Conservation (phyloP, 2,888 invertebrate genomes). For the Geophilus truncorum region DNA sequence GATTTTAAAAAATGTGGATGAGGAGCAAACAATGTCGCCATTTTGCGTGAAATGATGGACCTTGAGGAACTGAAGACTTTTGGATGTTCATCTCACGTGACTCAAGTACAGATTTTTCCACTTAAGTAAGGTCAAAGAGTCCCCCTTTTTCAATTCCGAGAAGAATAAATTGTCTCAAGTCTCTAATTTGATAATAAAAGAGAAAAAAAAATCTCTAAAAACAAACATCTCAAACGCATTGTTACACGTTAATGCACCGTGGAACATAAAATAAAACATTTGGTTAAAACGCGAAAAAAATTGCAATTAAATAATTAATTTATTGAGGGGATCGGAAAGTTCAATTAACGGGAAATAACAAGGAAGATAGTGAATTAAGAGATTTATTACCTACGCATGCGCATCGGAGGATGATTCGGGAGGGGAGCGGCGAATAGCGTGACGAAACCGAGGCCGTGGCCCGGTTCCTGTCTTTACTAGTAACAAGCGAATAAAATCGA, state of each 20-base stretch:
- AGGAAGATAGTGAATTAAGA: not conserved
- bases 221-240: not conserved
- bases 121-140: constrained; percentile 24
- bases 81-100: constrained; percentile 17
- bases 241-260: too few relatives aligned
- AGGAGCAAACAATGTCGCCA: constrained; percentile 1
- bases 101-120: constrained; percentile 18
- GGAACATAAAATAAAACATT: too few relatives aligned
- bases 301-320: constrained; percentile 18
- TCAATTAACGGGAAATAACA: constrained; percentile 25
- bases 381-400: constrained; percentile 11
- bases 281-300: too few relatives aligned
- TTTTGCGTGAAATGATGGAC: constrained; percentile 24
- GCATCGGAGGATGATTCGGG: not conserved
- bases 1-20: constrained; percentile 8
- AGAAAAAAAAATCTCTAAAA: not conserved
- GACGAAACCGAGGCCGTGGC: constrained; percentile 11
- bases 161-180: not conserved
- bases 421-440: constrained; percentile 27
- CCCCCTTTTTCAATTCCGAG: not conserved
- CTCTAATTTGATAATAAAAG: not conserved
- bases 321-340: constrained; percentile 5
- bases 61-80: constrained; percentile 6
- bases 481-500: constrained; percentile 25
- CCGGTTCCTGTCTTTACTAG: not conserved